Conservation (phyloP, 2,113 vertebrate genomes). For the Pelodiscus sinensis region DNA sequence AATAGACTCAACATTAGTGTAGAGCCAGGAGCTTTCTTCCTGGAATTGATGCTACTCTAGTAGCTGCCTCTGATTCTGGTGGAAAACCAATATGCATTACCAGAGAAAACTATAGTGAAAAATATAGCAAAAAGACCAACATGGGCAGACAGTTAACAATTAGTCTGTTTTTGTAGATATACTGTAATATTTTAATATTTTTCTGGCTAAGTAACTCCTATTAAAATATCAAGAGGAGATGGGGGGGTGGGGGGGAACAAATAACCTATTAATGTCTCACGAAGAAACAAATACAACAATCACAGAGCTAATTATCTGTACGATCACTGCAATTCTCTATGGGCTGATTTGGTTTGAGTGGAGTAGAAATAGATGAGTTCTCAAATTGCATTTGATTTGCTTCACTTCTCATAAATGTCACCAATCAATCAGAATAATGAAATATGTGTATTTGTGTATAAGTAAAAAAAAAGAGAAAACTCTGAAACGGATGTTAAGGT, state of each 20-base stretch:
- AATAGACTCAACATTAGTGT: neutral
- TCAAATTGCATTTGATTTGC: conserved; percentile 13
- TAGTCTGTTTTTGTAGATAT: conserved; percentile 28
- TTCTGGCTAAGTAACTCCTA: conserved; percentile 42
- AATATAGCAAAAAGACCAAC: neutral
- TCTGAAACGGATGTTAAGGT: neutral
- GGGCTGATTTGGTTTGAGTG: conserved; percentile 18
- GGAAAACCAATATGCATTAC: neutral
- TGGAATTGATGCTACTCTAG: neutral
- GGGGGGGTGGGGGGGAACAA: neutral
- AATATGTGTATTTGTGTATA: neutral
- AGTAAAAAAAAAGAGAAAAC: neutral
- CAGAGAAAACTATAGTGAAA: neutral
- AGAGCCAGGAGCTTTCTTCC: neutral
- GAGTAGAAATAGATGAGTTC: conserved; percentile 34
- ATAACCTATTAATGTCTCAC: conserved; percentile 19
- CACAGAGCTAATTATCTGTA: conserved; percentile 49
- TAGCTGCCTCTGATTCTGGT: neutral
- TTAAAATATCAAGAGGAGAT: conserved; percentile 44
- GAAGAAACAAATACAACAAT: conserved; percentile 49
- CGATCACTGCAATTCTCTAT: conserved; percentile 5
- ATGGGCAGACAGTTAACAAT: conserved; percentile 26
- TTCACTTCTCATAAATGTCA: neutral
- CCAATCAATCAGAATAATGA: neutral
- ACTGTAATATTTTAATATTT: neutral